Evolutionary conservation across 1,140 invertebrate species (phyloP).

Genomic region (Cardiocondyla obscurior): DNA sequence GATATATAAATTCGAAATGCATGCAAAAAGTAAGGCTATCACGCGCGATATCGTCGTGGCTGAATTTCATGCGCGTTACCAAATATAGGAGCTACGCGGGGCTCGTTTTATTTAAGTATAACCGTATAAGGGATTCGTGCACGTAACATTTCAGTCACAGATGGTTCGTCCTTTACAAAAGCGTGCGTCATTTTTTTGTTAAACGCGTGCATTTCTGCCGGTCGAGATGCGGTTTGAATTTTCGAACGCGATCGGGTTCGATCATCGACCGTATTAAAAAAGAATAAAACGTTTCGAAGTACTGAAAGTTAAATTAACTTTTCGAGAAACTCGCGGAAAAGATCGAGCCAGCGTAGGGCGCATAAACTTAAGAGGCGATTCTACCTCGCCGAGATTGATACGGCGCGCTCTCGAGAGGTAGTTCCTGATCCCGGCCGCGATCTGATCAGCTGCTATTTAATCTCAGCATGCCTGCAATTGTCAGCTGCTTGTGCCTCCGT

Average conservation of each 20-base stretch:
- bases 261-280: not conserved
- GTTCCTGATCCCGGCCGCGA: slow-evolving; percentile 30
- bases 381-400: slow-evolving; percentile 29
- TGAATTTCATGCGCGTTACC: slow-evolving; percentile 40
- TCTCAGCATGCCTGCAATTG: slow-evolving; percentile 52
- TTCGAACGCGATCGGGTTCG: not conserved
- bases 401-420: slow-evolving; percentile 4
- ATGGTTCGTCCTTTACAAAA: slow-evolving; percentile 4
- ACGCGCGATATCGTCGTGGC: slow-evolving; percentile 36
- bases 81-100: slow-evolving; percentile 42
- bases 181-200: not conserved
- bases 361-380: slow-evolving; percentile 1
- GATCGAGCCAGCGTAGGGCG: not conserved
- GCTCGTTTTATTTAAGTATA: slow-evolving; percentile 40
- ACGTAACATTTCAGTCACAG: slow-evolving; percentile 5
- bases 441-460: slow-evolving; percentile 52
- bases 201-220: not conserved
- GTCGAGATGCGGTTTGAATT: not conserved
- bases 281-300: not conserved
- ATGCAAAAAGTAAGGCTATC: slow-evolving; percentile 27
- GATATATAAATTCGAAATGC: slow-evolving; percentile 23
- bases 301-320: not conserved
- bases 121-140: slow-evolving; percentile 36
- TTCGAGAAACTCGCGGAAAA: not conserved
- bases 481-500: slow-evolving; percentile 54